Percentiles rank a stretch among this genome's conserved stretches.
Evolutionary conservation across 1,140 invertebrate species (phyloP).

Genomic region (Brachionus plicatilis): DNA sequence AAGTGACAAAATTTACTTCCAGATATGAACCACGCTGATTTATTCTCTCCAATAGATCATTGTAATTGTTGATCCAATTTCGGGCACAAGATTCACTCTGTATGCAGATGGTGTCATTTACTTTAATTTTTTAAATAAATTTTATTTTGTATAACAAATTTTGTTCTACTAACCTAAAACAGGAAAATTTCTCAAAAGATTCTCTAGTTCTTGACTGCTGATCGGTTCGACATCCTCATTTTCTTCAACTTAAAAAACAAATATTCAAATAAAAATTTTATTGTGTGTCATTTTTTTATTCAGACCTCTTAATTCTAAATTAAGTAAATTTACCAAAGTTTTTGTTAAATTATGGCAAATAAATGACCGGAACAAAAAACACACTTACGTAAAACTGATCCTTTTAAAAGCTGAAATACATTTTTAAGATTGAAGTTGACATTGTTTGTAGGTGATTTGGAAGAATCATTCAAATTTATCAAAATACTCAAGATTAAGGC

Average conservation of each 20-base stretch:
- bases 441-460: neutral
- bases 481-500: neutral
- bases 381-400: neutral
- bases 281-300: neutral
- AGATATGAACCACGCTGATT: neutral
- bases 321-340: no score
- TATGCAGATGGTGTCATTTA: neutral
- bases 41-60: neutral
- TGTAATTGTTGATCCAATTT: conserved; percentile 36
- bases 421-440: neutral
- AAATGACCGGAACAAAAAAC: neutral
- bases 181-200: neutral
- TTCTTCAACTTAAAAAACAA: neutral
- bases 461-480: neutral
- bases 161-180: neutral
- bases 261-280: neutral
- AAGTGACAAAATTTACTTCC: neutral
- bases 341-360: no score
- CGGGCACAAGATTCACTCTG: conserved; percentile 10
- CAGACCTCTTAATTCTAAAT: neutral
- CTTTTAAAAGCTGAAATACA: neutral
- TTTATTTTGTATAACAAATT: neutral
- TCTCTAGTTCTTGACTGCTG: neutral
- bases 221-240: neutral
- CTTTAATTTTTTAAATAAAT: neutral